Evolutionary conservation across 2,888 invertebrate genomes (phyloP).

Genomic region (Theodoxus fluviatilis): DNA sequence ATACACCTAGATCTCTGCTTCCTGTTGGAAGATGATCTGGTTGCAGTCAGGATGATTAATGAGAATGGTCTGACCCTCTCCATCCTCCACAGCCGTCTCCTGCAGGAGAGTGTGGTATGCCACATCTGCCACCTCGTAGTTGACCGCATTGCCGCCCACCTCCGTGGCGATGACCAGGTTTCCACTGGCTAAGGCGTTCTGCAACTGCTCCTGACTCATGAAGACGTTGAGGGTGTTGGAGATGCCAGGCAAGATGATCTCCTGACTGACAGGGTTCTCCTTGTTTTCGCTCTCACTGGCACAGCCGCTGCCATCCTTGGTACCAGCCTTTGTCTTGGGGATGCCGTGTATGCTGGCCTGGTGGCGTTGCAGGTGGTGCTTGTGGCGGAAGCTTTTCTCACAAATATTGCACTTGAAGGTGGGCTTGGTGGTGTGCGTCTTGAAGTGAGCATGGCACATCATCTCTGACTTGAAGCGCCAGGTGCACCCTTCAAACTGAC

Average conservation of each 20-base stretch:
- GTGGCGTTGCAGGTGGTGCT: conserved; percentile 61
- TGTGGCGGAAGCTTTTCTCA: conserved; percentile 58
- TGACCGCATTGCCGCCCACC: conserved; percentile 42
- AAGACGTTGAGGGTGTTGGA: conserved; percentile 34
- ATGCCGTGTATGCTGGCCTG: conserved; percentile 52
- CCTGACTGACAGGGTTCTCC: conserved; percentile 25
- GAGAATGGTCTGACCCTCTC: conserved; percentile 21
- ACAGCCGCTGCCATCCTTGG: no score
- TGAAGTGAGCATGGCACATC: conserved; percentile 56
- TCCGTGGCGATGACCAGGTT: conserved; percentile 50
- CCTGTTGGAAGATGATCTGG: conserved; percentile 27
- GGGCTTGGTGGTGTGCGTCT: conserved; percentile 51
- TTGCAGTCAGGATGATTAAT: conserved; percentile 24
- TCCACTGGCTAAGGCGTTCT: conserved; percentile 41
- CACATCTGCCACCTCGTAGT: conserved; percentile 49
- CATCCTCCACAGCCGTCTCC: conserved; percentile 17
- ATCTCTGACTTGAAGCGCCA: conserved; percentile 59
- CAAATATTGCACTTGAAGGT: conserved; percentile 55
- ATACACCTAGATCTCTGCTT: no score
- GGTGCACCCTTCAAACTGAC: conserved; percentile 56
- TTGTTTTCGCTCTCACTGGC: no score
- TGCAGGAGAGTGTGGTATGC: conserved; percentile 42
- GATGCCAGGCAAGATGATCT: neutral
- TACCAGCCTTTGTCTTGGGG: conserved; percentile 6
- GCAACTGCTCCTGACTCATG: conserved; percentile 37